Base-by-base conservation (phyloP, 2,797 vertebrate genomes). In the Sebastes cheni region DNA sequence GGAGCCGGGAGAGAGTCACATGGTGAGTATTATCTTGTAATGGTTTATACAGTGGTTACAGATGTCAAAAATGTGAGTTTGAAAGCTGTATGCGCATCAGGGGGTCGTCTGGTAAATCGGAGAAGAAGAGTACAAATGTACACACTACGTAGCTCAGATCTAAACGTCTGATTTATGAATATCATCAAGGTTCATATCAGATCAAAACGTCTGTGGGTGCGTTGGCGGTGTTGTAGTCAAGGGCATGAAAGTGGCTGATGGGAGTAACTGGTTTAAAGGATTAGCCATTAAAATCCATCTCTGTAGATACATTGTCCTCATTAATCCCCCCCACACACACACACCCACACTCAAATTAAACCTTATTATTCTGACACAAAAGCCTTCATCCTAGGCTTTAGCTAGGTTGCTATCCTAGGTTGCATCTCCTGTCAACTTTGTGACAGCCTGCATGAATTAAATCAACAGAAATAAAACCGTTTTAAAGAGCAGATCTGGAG, bases 1-100 rank as follows among this genome's bases (percentile, higher is more conserved):
- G 99, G 99, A 95, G 95, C 97, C 27, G 98, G 97, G 73, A 93
- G 98, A 85, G 99, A 99, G 94, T 99, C 98, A 72, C 98, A 99
- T 71, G 99, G 99, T 99, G 96, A 98, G 98, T 93, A 34, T 11
- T 32, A 11, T 59, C 32, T 46, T 65, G 29, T 36, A 25, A 59
- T 70, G 18, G 10, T 64, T 71, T 61, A 7, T 16, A 7, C 13
- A 50, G 61, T 39, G 4, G 2, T 32, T 32, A n/a, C 30, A 56
- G 23, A 52, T 67, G 12, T 34, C 3, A 59, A 8, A 66, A 54
- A 66, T 75, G 22, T 58, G 18, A 50, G 23, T 66, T 64, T 34
- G 11, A 62, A 72, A 23, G 29, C 29, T 55, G n/a, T 6, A 4
- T n/a, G 20, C n/a, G 2, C 36, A 23, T 50, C 7, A 9, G 58